phyloP scores from a whole-genome alignment of 2,113 vertebrate genomes.

The Lycaon pictus region DNA sequence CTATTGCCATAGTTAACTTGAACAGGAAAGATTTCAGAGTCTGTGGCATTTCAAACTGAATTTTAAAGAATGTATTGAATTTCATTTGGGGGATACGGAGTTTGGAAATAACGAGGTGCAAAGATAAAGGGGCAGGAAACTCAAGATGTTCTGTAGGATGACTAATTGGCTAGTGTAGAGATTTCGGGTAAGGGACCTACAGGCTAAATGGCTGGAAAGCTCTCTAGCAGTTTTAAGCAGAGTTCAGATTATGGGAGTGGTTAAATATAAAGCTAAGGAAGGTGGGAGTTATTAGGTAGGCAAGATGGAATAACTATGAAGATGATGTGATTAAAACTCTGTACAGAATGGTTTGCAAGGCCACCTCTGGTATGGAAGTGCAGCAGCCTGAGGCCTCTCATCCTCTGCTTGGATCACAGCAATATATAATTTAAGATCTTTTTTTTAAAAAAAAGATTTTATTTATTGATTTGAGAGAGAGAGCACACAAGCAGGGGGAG shows the following conservation, averaged over 20 bases:
- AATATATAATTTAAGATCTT: conserved; percentile 63
- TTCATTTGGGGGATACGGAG: neutral
- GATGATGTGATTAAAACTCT: neutral
- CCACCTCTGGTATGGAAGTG: neutral
- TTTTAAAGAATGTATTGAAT: neutral
- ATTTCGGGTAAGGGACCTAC: accelerated
- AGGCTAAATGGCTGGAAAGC: neutral
- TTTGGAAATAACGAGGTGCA: neutral
- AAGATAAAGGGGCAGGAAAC: neutral
- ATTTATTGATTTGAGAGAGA: neutral
- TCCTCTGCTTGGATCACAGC: conserved; percentile 6
- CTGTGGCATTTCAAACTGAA: neutral
- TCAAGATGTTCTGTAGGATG: neutral
- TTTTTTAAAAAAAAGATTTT: neutral
- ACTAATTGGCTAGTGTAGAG: neutral
- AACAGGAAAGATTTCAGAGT: neutral
- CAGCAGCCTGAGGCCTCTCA: neutral
- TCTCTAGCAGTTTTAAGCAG: neutral
- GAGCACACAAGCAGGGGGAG: neutral
- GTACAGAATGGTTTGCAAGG: neutral
- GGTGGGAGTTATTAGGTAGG: neutral
- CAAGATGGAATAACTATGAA: neutral
- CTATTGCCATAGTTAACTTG: neutral
- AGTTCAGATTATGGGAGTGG: neutral
- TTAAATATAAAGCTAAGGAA: neutral